These are phyloP conservation scores for Scytalopus superciliaris DNA, from an alignment of 2,113 vertebrate species.

Conservation along the genomic window DNA sequence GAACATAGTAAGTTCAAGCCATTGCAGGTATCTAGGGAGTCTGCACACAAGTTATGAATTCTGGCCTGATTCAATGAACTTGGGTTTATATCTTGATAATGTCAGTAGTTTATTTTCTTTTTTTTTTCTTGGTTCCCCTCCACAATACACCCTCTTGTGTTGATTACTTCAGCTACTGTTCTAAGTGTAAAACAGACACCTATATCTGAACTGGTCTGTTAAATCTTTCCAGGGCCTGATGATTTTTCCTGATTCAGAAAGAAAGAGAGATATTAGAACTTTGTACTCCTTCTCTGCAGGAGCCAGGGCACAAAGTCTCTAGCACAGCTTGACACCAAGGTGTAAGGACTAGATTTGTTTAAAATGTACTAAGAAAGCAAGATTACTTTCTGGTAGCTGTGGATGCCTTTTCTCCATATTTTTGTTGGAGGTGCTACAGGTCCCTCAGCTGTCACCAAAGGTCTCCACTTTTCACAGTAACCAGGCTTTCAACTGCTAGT, in stretches of 20 bases:
- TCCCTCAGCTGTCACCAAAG: background rate
- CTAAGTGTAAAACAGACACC: background rate
- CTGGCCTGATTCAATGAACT: background rate
- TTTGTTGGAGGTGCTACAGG: background rate
- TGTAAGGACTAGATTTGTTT: background rate
- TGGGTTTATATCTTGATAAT: background rate
- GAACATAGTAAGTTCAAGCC: background rate
- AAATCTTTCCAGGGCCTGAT: background rate
- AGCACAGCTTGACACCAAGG: background rate
- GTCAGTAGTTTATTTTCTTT: background rate
- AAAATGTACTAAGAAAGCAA: background rate
- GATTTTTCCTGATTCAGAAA: background rate
- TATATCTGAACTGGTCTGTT: background rate
- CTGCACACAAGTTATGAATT: background rate
- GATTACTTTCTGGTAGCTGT: background rate
- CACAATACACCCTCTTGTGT: fast-evolving
- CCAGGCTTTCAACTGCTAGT: background rate
- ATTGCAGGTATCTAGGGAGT: background rate
- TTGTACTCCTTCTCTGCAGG: background rate
- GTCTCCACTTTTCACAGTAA: background rate
- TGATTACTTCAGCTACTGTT: background rate
- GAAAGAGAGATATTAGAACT: background rate
- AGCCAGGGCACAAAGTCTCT: background rate
- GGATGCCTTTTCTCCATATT: background rate
- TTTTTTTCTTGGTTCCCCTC: background rate